Evolutionary conservation across 1,140 invertebrate genomes (phyloP).

Genomic region (Orchesella cincta): DNA sequence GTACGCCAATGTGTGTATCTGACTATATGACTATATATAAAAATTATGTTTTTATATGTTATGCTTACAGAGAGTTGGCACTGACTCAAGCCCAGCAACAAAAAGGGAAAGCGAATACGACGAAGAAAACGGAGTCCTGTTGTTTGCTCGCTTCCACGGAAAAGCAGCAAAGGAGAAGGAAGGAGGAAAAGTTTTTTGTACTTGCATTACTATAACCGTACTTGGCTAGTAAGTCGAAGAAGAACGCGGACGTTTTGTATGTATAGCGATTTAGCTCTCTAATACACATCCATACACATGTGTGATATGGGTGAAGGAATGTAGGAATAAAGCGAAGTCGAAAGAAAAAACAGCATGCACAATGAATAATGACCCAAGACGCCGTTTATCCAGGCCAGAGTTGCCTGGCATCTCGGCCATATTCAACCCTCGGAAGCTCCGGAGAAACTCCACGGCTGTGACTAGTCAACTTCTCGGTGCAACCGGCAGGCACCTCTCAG

Average conservation of each 20-base stretch:
- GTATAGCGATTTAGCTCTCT: background rate
- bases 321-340: background rate
- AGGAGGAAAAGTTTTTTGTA: background rate
- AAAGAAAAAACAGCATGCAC: constrained; percentile 30
- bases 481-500: constrained; percentile 24
- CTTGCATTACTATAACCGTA: background rate
- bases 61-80: constrained; percentile 19
- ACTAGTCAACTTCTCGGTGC: constrained; percentile 44
- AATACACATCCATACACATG: background rate
- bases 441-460: constrained; percentile 49
- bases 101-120: too few species aligned
- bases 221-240: too few species aligned
- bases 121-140: too few species aligned
- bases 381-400: constrained; percentile 49
- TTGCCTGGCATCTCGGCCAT: constrained; percentile 50
- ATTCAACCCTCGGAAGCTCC: constrained; percentile 50
- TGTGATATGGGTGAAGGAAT: background rate
- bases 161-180: background rate
- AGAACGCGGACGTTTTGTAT: background rate
- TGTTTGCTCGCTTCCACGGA: too few species aligned
- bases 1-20: too few species aligned
- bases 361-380: constrained; percentile 50
- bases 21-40: too few species aligned
- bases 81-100: constrained; percentile 15
- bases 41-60: too few species aligned